Evolutionary conservation across 2,113 vertebrate genomes (phyloP), one percentile per base, ranked within the genome.

Genomic region (Anser brachyrhynchus): DNA sequence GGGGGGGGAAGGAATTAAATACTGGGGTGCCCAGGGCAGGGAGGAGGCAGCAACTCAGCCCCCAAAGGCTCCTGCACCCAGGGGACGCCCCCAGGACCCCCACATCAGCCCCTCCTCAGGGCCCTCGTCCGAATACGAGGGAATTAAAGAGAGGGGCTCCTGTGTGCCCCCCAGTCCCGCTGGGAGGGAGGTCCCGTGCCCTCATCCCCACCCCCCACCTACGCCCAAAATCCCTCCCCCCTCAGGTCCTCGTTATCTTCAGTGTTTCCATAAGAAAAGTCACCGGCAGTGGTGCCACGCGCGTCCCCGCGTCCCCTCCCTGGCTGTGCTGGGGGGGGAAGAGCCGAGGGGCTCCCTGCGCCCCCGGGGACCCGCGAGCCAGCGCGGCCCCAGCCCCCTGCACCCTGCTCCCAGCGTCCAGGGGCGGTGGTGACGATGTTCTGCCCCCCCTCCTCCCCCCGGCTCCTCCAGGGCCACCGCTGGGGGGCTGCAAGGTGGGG

Each of bases 201-300:
- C 62, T 19, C 23, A 25, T 52, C 23, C 51, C 51, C 11, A 49
- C 49, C 49, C 49, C 49, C 22, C 51, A 52, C 22, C 51, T 13
- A 57, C 39, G 41, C 86, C 70, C 35, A 41, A 58, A 85, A 89
- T 10, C 3, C 41, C 79, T 22, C 79, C 92, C n/a, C 46, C 26
- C 26, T 14, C 13, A 5, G 12, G 75, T 92, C 83, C 89, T 87
- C 0, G 55, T 55, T 41, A 71, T 70, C 75, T 82, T 85, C 92
- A 95, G 93, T 93, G 93, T 13, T 17, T 81, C 29, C 43, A 52
- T 93, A 90, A 39, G 49, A 95, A 92, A 92, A 82, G 78, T 70
- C 1, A 4, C 26, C 0, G 25, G 59, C 21, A 4, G 8, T 2
- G 4, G 18, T 21, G 33, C 52, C 62, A 3, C 5, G 1, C 1